Evolutionary conservation across 2,113 vertebrate species (phyloP).

Genomic region (Tachuris rubrigastra): DNA sequence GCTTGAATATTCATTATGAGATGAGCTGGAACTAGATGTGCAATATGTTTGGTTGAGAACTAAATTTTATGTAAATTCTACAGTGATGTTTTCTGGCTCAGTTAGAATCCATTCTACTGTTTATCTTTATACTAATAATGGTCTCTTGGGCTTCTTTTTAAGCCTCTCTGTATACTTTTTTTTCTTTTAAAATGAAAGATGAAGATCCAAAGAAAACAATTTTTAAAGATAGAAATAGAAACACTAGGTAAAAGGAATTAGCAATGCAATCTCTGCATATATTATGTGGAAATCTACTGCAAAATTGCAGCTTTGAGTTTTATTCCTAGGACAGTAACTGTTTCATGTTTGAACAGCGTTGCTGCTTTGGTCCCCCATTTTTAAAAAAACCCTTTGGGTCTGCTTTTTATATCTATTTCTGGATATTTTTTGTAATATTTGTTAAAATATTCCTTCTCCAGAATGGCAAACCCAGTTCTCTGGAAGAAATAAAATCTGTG

Average conservation of each 20-base stretch:
- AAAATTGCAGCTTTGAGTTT: constrained; percentile 36
- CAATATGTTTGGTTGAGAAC: constrained; percentile 52
- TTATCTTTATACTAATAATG: constrained; percentile 60
- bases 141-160: constrained; percentile 59
- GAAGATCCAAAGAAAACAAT: constrained; percentile 42
- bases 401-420: constrained; percentile 5
- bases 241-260: constrained; percentile 55
- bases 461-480: constrained; percentile 67
- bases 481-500: constrained; percentile 70
- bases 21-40: constrained; percentile 53
- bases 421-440: constrained; percentile 33
- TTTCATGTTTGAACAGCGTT: background rate
- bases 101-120: constrained; percentile 53
- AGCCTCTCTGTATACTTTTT: constrained; percentile 24
- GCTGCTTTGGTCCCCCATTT: background rate
- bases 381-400: background rate
- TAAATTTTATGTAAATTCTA: constrained; percentile 66
- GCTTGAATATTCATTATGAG: constrained; percentile 57
- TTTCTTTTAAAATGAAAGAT: constrained; percentile 43
- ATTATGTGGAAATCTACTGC: constrained; percentile 35
- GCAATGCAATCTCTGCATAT: constrained; percentile 47
- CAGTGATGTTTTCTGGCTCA: constrained; percentile 60
- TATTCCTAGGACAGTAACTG: constrained; percentile 25
- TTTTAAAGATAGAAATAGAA: constrained; percentile 56
- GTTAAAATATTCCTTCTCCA: constrained; percentile 47